phyloP scores from a whole-genome alignment of 2,113 vertebrate species.

The Rhinichthys klamathensis region DNA sequence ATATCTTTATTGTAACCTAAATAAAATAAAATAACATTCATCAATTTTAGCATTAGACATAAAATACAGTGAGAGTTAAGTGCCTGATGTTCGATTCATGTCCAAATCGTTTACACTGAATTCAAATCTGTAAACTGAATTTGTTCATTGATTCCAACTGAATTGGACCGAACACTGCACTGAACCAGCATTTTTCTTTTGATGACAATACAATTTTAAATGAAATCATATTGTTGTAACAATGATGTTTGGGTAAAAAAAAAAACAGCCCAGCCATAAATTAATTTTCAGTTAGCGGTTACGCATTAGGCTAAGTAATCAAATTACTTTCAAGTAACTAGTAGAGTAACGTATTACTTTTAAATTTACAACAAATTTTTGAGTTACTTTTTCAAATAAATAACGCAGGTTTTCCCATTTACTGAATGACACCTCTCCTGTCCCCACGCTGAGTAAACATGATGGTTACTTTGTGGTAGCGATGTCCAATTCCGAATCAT shows the following conservation, averaged over 20 bases:
- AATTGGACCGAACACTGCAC: background rate
- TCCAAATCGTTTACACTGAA: background rate
- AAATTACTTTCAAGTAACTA: no score
- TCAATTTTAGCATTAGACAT: background rate
- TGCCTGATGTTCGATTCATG: background rate
- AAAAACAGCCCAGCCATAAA: no score
- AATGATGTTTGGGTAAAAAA: background rate
- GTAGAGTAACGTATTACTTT: no score
- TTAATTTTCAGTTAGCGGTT: no score
- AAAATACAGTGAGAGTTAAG: background rate
- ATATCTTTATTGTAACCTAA: background rate
- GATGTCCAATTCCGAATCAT: background rate
- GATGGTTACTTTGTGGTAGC: no score
- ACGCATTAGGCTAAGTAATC: no score
- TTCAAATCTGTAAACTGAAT: background rate
- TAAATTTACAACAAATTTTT: background rate
- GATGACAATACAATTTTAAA: background rate
- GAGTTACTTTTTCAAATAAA: no score
- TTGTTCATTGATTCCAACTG: background rate
- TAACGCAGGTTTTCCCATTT: no score
- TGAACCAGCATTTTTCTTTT: background rate
- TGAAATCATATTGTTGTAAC: background rate
- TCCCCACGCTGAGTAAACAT: no score
- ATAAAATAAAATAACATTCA: background rate
- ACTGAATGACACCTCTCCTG: no score